Evolutionary conservation across 2,113 vertebrate species (phyloP).

Genomic region (Macroglossus sobrinus): DNA sequence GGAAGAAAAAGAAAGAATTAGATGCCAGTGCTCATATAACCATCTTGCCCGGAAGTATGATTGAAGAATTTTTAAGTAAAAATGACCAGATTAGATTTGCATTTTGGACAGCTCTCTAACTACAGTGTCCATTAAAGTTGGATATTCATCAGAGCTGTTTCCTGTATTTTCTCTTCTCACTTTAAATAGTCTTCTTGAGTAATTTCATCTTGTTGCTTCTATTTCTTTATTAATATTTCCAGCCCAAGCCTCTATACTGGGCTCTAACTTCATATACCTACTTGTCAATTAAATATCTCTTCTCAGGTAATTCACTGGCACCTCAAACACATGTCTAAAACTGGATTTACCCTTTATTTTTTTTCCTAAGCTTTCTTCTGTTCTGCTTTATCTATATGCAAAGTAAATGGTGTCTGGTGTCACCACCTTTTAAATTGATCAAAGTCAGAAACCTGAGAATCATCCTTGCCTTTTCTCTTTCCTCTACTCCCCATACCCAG

Average conservation of each 20-base stretch:
- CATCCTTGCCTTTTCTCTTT: background rate
- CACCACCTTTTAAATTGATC: background rate
- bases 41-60: background rate
- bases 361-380: background rate
- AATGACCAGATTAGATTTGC: background rate
- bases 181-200: slow-evolving; percentile 8
- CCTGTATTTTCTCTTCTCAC: slow-evolving; percentile 26
- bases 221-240: background rate
- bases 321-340: background rate
- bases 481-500: background rate
- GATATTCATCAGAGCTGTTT: background rate
- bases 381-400: background rate
- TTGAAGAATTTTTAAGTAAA: slow-evolving; percentile 1
- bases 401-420: background rate
- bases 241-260: background rate
- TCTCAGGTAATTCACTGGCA: background rate
- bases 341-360: background rate
- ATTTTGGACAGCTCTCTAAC: slow-evolving; percentile 12
- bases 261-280: background rate
- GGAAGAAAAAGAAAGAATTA: background rate
- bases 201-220: slow-evolving; percentile 3
- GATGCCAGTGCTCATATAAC: background rate
- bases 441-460: background rate
- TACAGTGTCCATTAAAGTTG: slow-evolving; percentile 7
- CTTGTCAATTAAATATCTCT: background rate